These are phyloP conservation scores for Arizona elegans DNA, from an alignment of 2,113 vertebrate species.

Conservation along the genomic window DNA sequence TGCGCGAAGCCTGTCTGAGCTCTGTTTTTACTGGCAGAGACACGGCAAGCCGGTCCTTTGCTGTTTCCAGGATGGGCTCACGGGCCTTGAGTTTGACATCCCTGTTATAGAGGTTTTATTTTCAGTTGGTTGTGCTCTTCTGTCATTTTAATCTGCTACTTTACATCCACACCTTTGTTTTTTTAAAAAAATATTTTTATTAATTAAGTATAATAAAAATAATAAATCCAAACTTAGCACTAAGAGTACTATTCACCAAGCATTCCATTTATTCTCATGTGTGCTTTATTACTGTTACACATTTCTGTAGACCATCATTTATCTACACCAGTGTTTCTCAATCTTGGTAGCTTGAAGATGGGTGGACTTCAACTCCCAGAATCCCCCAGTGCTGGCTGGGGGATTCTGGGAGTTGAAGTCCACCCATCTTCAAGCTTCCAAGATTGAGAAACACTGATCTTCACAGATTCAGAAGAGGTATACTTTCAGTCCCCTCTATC, in stretches of 20 bases:
- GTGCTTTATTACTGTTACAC: background rate
- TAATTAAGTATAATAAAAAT: background rate
- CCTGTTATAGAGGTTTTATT: background rate
- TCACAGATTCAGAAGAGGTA: background rate
- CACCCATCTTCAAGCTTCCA: no score
- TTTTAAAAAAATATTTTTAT: background rate
- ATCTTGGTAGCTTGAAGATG: no score
- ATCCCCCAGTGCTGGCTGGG: no score
- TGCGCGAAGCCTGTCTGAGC: no score
- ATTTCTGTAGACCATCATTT: background rate
- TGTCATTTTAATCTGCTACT: background rate
- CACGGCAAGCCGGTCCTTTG: rapidly evolving
- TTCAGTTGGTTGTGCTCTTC: background rate
- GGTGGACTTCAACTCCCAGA: no score
- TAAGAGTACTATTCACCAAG: background rate
- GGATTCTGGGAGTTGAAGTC: no score
- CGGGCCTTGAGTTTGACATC: no score
- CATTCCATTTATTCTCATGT: background rate
- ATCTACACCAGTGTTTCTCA: no score
- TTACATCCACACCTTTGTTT: background rate
- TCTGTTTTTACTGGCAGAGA: no score
- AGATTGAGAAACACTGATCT: no score
- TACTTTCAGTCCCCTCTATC: background rate
- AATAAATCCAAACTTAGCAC: background rate
- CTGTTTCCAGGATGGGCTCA: no score